Evolutionary conservation across 1,140 invertebrate genomes (phyloP).

Genomic region (Coelopa frigida): DNA sequence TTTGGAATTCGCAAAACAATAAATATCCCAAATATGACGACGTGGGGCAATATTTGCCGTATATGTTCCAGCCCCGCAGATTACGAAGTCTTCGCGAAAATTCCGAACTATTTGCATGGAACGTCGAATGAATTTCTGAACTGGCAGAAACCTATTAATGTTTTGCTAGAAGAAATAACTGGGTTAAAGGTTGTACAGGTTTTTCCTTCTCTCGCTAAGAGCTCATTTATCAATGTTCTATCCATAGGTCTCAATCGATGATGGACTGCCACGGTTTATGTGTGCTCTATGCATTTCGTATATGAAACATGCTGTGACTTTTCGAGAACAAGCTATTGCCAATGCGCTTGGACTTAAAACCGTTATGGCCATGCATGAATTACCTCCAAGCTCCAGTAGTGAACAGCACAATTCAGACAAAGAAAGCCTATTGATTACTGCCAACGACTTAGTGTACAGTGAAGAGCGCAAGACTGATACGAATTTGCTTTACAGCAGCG

Average conservation of each 20-base stretch:
- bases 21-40: constrained; percentile 21
- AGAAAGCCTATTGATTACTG: constrained; percentile 26
- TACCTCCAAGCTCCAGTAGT: background rate
- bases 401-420: constrained; percentile 18
- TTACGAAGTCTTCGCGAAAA: constrained; percentile 39
- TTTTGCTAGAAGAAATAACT: constrained; percentile 35
- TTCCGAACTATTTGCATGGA: constrained; percentile 38
- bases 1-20: background rate
- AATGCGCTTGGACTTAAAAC: constrained; percentile 34
- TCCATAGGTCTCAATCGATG: constrained; percentile 27
- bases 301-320: constrained; percentile 39
- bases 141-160: constrained; percentile 37
- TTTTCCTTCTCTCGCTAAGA: background rate
- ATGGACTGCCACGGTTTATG: constrained; percentile 30
- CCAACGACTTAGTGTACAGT: constrained; percentile 22
- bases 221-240: background rate
- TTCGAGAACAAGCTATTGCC: constrained; percentile 36
- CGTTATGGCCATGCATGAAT: constrained; percentile 17
- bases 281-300: constrained; percentile 41
- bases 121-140: constrained; percentile 37
- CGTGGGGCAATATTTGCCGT: constrained; percentile 38
- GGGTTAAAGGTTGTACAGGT: constrained; percentile 27
- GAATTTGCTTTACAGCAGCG: constrained; percentile 10
- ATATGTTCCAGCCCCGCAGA: constrained; percentile 38
- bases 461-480: constrained; percentile 19